phyloP scores from a whole-genome alignment of 2,797 vertebrate genomes.

The Cossypha polioptera region DNA sequence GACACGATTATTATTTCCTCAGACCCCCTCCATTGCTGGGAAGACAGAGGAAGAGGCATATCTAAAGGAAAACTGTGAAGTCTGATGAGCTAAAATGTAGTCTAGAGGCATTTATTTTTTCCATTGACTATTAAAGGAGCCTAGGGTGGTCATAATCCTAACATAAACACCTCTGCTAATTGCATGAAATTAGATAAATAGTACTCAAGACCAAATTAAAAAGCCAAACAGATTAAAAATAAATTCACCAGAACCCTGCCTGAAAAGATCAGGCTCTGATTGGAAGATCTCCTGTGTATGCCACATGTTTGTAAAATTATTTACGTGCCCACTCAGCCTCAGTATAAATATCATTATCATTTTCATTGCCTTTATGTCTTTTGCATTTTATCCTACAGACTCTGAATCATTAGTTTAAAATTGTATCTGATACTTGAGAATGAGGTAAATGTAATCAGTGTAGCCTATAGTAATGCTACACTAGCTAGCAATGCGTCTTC shows the following conservation, averaged over 20 bases:
- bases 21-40: background rate
- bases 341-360: background rate
- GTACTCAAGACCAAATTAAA: background rate
- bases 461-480: background rate
- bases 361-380: background rate
- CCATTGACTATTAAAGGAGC: background rate
- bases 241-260: background rate
- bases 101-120: background rate
- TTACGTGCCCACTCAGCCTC: background rate
- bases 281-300: background rate
- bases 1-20: background rate
- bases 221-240: slow-evolving; percentile 12
- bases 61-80: background rate
- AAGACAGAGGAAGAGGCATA: background rate
- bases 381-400: background rate
- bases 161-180: background rate
- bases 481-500: background rate
- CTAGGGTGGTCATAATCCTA: background rate
- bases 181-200: slow-evolving; percentile 27
- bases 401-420: background rate
- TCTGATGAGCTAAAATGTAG: background rate
- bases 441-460: background rate
- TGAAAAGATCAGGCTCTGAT: background rate
- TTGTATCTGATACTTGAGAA: background rate
- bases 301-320: background rate